Evolutionary conservation across 2,888 invertebrate species (phyloP).

Genomic region (Aspidiotus destructor): DNA sequence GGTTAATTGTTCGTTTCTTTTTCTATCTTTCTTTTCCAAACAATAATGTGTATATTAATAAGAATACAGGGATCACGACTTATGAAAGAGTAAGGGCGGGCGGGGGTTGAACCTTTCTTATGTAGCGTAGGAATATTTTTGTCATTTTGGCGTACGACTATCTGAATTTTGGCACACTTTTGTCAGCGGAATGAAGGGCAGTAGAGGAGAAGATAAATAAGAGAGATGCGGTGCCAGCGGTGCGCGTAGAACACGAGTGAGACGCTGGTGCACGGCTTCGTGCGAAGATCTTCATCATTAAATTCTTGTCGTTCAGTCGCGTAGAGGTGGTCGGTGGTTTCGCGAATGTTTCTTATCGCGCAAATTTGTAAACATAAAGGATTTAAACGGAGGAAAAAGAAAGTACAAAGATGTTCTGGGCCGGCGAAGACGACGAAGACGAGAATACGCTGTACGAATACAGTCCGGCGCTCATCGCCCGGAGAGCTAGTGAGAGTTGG

Average conservation of each 20-base stretch:
- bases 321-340: conserved; percentile 7
- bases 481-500: conserved; percentile 82
- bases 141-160: conserved; percentile 27
- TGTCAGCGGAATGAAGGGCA: neutral
- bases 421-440: conserved; percentile 64
- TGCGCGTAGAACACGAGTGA: neutral
- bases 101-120: neutral
- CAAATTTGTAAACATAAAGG: neutral
- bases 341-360: conserved; percentile 21
- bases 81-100: neutral
- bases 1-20: no score
- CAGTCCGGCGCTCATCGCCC: conserved; percentile 75
- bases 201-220: conserved; percentile 4
- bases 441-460: conserved; percentile 78
- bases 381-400: neutral
- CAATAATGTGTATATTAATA: no score
- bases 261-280: no score
- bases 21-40: no score
- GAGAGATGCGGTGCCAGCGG: conserved; percentile 3
- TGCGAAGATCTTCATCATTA: neutral
- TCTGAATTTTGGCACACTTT: conserved; percentile 24
- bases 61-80: neutral
- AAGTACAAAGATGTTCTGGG: conserved; percentile 47
- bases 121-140: conserved; percentile 29
- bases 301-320: conserved; percentile 5